phyloP scores from a whole-genome alignment of 2,888 invertebrate species.

The Ypsolopha scabrella region DNA sequence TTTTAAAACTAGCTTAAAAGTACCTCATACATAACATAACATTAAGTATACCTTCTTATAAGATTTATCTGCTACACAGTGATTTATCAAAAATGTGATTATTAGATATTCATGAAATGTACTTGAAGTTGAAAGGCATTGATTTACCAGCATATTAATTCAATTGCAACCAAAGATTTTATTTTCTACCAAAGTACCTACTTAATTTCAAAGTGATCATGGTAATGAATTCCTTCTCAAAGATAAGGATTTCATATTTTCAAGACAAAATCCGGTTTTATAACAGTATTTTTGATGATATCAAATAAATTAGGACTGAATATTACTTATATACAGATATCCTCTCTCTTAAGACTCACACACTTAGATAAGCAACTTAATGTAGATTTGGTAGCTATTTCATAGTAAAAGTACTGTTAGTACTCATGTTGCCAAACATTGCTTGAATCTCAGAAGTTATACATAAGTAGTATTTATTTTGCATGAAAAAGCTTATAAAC shows the following conservation, averaged over 20 bases:
- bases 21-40: too few species aligned
- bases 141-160: not conserved
- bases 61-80: too few species aligned
- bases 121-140: too few species aligned
- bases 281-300: not conserved
- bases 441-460: constrained; percentile 50
- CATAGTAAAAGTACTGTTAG: constrained; percentile 7
- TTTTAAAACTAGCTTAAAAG: too few species aligned
- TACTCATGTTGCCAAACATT: constrained; percentile 49
- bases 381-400: constrained; percentile 10
- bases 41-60: too few species aligned
- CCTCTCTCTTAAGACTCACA: constrained; percentile 2
- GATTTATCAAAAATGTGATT: not conserved
- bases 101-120: not conserved
- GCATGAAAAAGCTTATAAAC: constrained; percentile 62
- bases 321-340: too few species aligned
- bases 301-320: not conserved
- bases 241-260: not conserved
- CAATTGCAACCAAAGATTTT: constrained; percentile 30
- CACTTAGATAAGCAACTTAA: constrained; percentile 2
- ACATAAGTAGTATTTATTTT: constrained; percentile 35
- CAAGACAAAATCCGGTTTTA: constrained; percentile 2
- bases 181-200: constrained; percentile 28
- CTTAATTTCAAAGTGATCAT: constrained; percentile 2
- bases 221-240: not conserved